These are phyloP conservation scores for Lucinisca nassula DNA, from an alignment of 2,888 invertebrate genomes.

Conservation along the genomic window DNA sequence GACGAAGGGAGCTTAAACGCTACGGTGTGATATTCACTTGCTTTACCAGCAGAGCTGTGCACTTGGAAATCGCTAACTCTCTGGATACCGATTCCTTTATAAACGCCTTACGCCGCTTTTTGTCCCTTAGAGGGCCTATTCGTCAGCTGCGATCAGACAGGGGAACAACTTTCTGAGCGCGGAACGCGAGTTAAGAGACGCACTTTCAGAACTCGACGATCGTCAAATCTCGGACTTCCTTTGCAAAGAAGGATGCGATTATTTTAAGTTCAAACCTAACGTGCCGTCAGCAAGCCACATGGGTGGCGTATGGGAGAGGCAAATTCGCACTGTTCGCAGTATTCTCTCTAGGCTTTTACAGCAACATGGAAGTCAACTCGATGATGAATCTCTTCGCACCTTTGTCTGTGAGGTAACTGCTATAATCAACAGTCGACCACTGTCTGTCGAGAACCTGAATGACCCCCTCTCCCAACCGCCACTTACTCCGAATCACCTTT, in stretches of 20 bases:
- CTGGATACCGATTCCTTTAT: constrained; percentile 55
- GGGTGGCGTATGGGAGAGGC: constrained; percentile 76
- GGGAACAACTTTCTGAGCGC: constrained; percentile 63
- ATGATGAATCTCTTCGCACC: constrained; percentile 59
- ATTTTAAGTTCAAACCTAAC: constrained; percentile 62
- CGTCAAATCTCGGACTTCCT: constrained; percentile 24
- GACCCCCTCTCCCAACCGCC: neutral
- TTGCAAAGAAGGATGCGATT: constrained; percentile 4
- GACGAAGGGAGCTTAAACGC: constrained; percentile 41
- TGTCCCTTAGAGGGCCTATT: constrained; percentile 38
- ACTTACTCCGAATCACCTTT: neutral
- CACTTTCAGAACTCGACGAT: neutral
- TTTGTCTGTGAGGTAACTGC: constrained; percentile 54
- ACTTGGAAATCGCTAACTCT: constrained; percentile 36
- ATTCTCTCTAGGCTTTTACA: constrained; percentile 62
- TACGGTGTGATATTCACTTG: constrained; percentile 53
- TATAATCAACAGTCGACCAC: neutral
- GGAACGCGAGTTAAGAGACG: constrained; percentile 38
- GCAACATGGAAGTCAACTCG: constrained; percentile 17
- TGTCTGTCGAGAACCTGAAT: neutral
- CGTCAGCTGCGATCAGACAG: constrained; percentile 54
- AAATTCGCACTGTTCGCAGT: constrained; percentile 68
- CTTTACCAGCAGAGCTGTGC: constrained; percentile 43
- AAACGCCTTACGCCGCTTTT: constrained; percentile 44
- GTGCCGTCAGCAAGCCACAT: constrained; percentile 73